phyloP scores from a whole-genome alignment of 2,888 invertebrate genomes.

The Ennomos erosarius region DNA sequence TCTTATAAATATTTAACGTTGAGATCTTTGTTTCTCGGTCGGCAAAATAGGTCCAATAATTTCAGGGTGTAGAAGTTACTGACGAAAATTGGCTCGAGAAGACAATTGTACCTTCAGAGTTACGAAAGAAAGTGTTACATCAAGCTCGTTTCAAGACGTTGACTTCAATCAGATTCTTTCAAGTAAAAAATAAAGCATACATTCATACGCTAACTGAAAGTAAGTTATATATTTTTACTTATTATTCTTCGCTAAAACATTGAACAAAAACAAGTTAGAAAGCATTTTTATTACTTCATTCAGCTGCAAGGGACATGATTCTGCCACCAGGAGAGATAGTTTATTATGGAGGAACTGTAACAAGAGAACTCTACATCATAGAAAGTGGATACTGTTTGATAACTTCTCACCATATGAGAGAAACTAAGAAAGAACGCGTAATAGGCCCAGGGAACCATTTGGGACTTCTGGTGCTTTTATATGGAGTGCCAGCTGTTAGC shows the following conservation, averaged over 20 bases:
- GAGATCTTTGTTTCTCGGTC: too few species aligned
- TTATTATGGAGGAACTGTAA: conserved; percentile 79
- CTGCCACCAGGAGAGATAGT: conserved; percentile 82
- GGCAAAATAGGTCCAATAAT: background rate
- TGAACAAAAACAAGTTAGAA: background rate
- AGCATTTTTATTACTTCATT: conserved; percentile 31
- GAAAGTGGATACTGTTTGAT: conserved; percentile 81
- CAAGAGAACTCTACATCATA: conserved; percentile 81
- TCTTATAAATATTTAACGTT: background rate
- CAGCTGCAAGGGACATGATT: conserved; percentile 75
- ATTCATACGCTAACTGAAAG: conserved; percentile 79
- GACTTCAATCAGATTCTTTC: conserved; percentile 76
- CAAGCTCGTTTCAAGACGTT: conserved; percentile 79
- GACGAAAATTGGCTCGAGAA: conserved; percentile 76
- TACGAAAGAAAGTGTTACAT: conserved; percentile 77
- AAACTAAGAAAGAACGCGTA: conserved; percentile 61
- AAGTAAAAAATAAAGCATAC: conserved; percentile 79
- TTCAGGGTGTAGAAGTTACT: conserved; percentile 75
- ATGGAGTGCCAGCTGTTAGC: conserved; percentile 76
- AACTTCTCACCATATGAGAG: conserved; percentile 63
- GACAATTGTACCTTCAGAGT: conserved; percentile 71
- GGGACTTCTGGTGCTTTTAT: conserved; percentile 76
- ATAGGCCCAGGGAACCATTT: conserved; percentile 79
- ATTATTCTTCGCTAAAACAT: background rate
- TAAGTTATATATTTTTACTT: conserved; percentile 43